Evolutionary conservation across 2,797 vertebrate genomes (phyloP).

Genomic region (Poeciliopsis turneri): DNA sequence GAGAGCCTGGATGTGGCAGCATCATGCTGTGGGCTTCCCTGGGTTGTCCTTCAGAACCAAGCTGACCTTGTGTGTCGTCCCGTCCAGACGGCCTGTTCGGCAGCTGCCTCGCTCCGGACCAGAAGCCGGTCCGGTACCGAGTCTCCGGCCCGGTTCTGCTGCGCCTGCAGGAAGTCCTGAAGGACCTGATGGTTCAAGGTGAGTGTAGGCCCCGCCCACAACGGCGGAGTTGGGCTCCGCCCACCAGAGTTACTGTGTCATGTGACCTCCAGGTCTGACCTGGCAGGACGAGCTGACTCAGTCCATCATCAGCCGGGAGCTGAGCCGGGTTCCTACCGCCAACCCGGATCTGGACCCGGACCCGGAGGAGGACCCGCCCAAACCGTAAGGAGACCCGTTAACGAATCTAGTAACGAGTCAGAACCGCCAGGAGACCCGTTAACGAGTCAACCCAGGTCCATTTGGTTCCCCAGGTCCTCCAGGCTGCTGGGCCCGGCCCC

Average conservation of each 20-base stretch:
- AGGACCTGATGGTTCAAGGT: constrained; percentile 93
- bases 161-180: constrained; percentile 88
- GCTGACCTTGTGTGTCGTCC: neutral
- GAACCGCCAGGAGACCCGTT: too few species aligned
- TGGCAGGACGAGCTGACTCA: constrained; percentile 94
- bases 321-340: constrained; percentile 86
- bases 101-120: constrained; percentile 84
- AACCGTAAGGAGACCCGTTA: constrained; percentile 48
- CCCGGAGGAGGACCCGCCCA: constrained; percentile 2
- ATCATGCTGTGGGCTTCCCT: neutral
- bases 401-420: too few species aligned
- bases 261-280: constrained; percentile 83
- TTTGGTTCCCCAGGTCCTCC: constrained; percentile 39
- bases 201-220: constrained; percentile 14
- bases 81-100: constrained; percentile 92
- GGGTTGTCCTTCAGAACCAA: neutral
- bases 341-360: constrained; percentile 15
- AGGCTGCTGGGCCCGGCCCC: constrained; percentile 21
- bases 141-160: constrained; percentile 88
- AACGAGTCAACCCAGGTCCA: neutral
- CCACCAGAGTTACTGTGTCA: neutral
- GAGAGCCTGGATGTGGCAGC: neutral
- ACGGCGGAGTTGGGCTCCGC: too few species aligned
- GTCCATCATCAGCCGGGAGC: constrained; percentile 87
- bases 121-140: constrained; percentile 85